phyloP scores from a whole-genome alignment of 2,113 vertebrate genomes.

The Brienomyrus longianalis region DNA sequence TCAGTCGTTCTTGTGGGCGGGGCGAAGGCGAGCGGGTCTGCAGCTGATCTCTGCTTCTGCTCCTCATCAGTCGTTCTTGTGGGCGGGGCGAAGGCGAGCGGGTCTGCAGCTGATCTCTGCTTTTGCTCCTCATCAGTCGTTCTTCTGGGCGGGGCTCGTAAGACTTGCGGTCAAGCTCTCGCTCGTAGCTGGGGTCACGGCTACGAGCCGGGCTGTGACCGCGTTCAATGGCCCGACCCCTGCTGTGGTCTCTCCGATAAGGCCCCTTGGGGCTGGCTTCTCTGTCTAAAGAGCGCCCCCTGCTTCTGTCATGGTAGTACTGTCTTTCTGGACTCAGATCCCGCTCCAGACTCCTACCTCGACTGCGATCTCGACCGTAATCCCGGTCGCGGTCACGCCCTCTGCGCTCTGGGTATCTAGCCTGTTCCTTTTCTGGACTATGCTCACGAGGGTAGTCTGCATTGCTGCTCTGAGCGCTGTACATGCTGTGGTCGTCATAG shows the following conservation, averaged over 20 bases:
- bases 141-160: constrained; percentile 41
- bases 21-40: constrained; percentile 47
- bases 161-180: constrained; percentile 7
- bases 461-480: constrained; percentile 59
- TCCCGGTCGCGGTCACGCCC: constrained; percentile 43
- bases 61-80: constrained; percentile 45
- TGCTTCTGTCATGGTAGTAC: constrained; percentile 51
- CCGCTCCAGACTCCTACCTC: constrained; percentile 47
- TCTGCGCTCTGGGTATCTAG: constrained; percentile 47
- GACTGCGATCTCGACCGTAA: constrained; percentile 52
- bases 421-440: constrained; percentile 46
- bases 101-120: constrained; percentile 62
- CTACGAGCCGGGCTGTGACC: constrained; percentile 51
- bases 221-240: constrained; percentile 64
- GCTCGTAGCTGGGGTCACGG: constrained; percentile 47
- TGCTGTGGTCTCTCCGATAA: constrained; percentile 63
- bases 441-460: constrained; percentile 57
- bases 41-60: constrained; percentile 66
- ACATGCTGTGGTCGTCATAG: constrained; percentile 67
- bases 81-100: constrained; percentile 40
- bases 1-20: constrained; percentile 36
- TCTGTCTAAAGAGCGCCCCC: constrained; percentile 52
- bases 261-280: constrained; percentile 62
- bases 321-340: constrained; percentile 45
- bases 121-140: constrained; percentile 52